Conservation (phyloP, 2,113 vertebrate species). For the Engraulis encrasicolus region DNA sequence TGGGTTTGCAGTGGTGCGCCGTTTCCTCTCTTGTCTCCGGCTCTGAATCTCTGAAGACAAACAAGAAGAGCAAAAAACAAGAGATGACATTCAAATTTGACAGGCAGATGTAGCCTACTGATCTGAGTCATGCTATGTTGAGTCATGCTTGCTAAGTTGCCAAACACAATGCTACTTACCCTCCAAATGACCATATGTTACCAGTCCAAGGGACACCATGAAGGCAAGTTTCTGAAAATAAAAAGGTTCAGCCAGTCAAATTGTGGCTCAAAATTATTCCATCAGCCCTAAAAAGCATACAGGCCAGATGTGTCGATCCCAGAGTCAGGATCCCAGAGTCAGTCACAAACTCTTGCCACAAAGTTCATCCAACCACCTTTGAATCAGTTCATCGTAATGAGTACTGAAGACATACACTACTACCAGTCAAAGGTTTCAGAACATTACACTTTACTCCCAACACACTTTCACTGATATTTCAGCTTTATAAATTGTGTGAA, state of each 20-base stretch:
- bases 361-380: too few relatives aligned
- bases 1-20: slow-evolving; percentile 89
- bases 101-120: background rate
- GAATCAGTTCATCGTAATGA: too few relatives aligned
- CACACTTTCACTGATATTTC: too few relatives aligned
- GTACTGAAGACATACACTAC: too few relatives aligned
- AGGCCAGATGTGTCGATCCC: too few relatives aligned
- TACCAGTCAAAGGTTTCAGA: too few relatives aligned
- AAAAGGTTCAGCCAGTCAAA: background rate
- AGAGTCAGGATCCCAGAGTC: too few relatives aligned
- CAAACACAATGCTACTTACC: slow-evolving; percentile 68
- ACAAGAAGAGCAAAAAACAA: background rate
- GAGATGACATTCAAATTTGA: background rate
- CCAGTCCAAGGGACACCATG: slow-evolving; percentile 88
- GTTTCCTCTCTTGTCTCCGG: slow-evolving; percentile 88
- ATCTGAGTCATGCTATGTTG: background rate
- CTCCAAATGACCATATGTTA: slow-evolving; percentile 89
- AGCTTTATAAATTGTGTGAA: too few relatives aligned
- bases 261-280: background rate
- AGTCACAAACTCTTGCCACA: too few relatives aligned
- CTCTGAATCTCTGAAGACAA: slow-evolving; percentile 86
- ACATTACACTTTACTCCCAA: too few relatives aligned
- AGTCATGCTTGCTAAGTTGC: background rate
- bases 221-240: slow-evolving; percentile 86
- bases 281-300: background rate